Base-by-base conservation (phyloP, 2,113 vertebrate species). In the Uria lomvia region DNA sequence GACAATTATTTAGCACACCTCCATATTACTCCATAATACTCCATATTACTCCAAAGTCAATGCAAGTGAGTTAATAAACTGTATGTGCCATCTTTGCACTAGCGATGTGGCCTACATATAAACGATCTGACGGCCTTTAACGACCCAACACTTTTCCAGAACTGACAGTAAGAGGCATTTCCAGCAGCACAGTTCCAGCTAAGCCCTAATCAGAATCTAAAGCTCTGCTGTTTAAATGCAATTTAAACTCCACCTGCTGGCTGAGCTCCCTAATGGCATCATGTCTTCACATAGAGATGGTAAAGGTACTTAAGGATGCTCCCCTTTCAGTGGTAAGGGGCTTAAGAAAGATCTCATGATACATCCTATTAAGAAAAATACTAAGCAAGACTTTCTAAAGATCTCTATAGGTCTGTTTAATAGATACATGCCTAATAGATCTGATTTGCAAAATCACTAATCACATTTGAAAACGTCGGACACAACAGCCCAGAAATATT, bases 221-320 rank as follows among this genome's bases (percentile, higher is more conserved):
- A 93, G 29, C 18, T 68, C 50, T 53, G 17, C 71, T 43, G 62
- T 70, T 85, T 65, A 82, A 88, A 93, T 17, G 91, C 88, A 77
- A 88, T 96, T 93, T 93, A 96, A 96, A 96, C 96, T 96, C 96
- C 97, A 96, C 90, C 97, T 97, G 88, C 96, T 96, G 97, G 97
- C 76, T 93, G 94, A 92, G 86, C 71, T 79, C 78, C 78, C 93
- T 82, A 86, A 94, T 8, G 89, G 71, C 97, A 96, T 77, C 66
- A 14, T 21, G 27, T 50, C 71, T 50, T 17, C 38, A 42, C 34
- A 14, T 8, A 5, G 13, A 55, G 40, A 67, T 3, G 24, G 47
- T 7, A 38, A 85, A 78, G 63, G 65, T 38, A 65, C 63, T 94
- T 66, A 82, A 49, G 42, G 27, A 42, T 24, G 24, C 45, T 86